Conservation (phyloP, 2,888 invertebrate species). For the Campaea margaritaria region DNA sequence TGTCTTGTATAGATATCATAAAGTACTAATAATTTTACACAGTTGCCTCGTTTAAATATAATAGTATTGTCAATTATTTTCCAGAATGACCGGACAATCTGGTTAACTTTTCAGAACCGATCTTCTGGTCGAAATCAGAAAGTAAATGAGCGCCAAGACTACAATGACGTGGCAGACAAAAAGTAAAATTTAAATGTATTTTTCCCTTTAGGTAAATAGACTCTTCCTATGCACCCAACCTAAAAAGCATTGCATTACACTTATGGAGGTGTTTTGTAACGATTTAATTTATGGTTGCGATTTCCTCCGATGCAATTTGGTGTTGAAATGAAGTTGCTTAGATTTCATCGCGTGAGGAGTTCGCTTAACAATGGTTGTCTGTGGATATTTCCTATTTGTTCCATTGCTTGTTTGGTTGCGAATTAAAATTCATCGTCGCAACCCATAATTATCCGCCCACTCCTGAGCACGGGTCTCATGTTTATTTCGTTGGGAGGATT, state of each 20-base stretch:
- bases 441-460: too few species aligned
- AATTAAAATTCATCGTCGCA: background rate
- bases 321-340: constrained; percentile 41
- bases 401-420: background rate
- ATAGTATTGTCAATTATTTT: too few species aligned
- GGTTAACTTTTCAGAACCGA: too few species aligned
- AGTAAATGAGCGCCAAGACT: too few species aligned
- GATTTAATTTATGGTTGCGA: constrained; percentile 47
- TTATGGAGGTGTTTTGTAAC: constrained; percentile 42
- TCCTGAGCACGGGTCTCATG: too few species aligned
- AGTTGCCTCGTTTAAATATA: too few species aligned
- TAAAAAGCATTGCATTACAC: constrained; percentile 40
- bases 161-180: background rate
- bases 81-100: too few species aligned
- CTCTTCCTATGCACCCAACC: background rate
- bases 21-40: too few species aligned
- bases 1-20: too few species aligned
- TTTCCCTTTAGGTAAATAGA: background rate
- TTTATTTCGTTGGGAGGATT: too few species aligned
- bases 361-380: constrained; percentile 9
- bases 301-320: constrained; percentile 39
- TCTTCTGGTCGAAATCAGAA: too few species aligned
- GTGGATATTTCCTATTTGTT: constrained; percentile 6
- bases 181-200: background rate
- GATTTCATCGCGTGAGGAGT: constrained; percentile 31